Base-by-base conservation (phyloP, 1,140 invertebrate genomes). In the Caenorhabditis tropicalis region DNA sequence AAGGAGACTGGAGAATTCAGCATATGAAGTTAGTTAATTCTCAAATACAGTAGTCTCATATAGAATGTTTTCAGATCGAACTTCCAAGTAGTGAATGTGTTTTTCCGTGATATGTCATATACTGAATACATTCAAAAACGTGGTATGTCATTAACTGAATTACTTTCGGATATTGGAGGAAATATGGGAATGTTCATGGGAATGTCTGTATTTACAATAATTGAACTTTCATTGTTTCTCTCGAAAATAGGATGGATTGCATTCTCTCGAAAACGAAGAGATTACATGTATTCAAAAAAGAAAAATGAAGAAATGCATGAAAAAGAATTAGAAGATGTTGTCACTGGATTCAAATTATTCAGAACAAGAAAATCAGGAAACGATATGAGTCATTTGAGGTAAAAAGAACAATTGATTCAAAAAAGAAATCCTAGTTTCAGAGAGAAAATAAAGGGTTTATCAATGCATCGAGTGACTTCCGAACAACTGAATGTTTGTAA, bases 131-230 rank as follows among this genome's bases (percentile, higher is more conserved):
- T 84, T 21, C 89, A 90, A 85, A 83, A 90, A 51, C 89, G 89
- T 36, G 85, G 83, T 36, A 88, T 88, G 19, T 83, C 86, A 7
- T 58, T 90, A 31, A 88, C 87, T 16, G 82, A 90, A 84, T 80
- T 89, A 33, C 70, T 88, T 16, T 88, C 87, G 36, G 87, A 90
- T 74, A 91, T 90, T 49, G 89, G 89, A 21, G 89, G 89, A 1
- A 90, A 91, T 51, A 91, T 90, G 90, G 89, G 89, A 3, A 53
- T 90, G 51, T 91, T 90, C 82, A 74, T 91, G 84, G 89, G 89
- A 39, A 91, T 91, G 89, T 87, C 85, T 81, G 36, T 90, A 9
- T 70, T 90, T 5, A 88, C 89, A 7, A 82, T 89, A 7, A 82
- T 86, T 6, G 89, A 90, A 85, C 19, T 91, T 1, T 33, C 85